Evolutionary conservation across 2,797 vertebrate genomes (phyloP).

Genomic region (Helicolenus hilgendorfi): DNA sequence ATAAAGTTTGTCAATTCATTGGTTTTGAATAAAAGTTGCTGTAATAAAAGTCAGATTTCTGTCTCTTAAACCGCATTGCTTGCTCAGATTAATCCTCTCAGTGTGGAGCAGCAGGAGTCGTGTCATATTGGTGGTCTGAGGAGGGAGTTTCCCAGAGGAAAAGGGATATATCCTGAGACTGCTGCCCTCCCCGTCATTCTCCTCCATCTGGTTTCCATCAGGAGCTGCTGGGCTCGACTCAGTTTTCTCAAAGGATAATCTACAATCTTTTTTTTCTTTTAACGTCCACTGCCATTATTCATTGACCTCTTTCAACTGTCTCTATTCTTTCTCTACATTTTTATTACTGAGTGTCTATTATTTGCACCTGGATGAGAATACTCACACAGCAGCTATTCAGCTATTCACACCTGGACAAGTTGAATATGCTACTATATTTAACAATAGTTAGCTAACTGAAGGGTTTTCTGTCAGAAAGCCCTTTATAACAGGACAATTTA

Average conservation of each 20-base stretch:
- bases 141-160: constrained; percentile 74
- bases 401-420: too few relatives aligned
- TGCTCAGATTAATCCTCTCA: neutral
- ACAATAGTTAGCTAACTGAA: too few relatives aligned
- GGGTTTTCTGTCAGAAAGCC: too few relatives aligned
- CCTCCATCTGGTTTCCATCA: constrained; percentile 89
- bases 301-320: constrained; percentile 6
- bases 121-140: constrained; percentile 47
- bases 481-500: rapidly evolving
- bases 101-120: constrained; percentile 1
- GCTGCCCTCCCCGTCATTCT: constrained; percentile 60
- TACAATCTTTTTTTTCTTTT: neutral
- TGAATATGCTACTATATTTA: too few relatives aligned
- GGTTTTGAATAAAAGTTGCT: neutral
- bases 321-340: neutral
- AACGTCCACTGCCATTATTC: neutral
- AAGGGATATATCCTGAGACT: constrained; percentile 72
- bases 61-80: neutral
- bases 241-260: constrained; percentile 41
- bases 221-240: constrained; percentile 24
- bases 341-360: neutral
- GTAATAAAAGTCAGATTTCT: neutral
- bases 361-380: too few relatives aligned
- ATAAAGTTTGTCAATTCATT: neutral
- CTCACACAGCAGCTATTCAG: too few relatives aligned